Conservation (phyloP, 2,113 vertebrate genomes). For the Silurus meridionalis region DNA sequence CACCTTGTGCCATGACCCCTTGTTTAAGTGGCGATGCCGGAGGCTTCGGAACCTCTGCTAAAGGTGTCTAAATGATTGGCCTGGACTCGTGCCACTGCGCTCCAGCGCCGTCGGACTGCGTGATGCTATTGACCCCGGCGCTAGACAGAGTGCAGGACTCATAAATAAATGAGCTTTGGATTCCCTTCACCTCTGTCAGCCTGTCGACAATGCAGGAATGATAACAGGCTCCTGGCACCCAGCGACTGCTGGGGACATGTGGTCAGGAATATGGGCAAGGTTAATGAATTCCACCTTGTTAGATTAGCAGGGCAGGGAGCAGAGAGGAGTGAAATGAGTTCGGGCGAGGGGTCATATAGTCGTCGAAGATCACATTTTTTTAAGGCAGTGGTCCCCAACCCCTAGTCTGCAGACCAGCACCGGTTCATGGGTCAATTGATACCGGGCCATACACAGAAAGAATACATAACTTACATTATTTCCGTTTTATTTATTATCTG, state of each 20-base stretch:
- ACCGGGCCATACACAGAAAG: too few species aligned
- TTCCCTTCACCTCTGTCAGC: slow-evolving; percentile 15
- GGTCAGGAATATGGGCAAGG: slow-evolving; percentile 42
- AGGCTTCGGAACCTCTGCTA: slow-evolving; percentile 30
- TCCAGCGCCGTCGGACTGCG: slow-evolving; percentile 29
- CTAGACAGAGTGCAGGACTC: slow-evolving; percentile 43
- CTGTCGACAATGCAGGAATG: slow-evolving; percentile 40
- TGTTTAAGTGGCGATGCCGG: slow-evolving; percentile 15
- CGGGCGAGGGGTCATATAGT: neutral
- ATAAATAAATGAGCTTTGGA: slow-evolving; percentile 50
- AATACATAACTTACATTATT: too few species aligned
- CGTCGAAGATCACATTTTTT: slow-evolving; percentile 6
- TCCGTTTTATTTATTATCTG: too few species aligned
- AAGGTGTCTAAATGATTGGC: slow-evolving; percentile 35
- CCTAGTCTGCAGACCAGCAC: too few species aligned
- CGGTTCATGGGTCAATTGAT: too few species aligned
- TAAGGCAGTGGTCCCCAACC: too few species aligned
- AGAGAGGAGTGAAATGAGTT: neutral
- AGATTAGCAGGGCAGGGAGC: slow-evolving; percentile 38
- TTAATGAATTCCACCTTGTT: slow-evolving; percentile 55
- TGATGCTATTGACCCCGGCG: slow-evolving; percentile 41
- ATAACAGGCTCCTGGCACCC: slow-evolving; percentile 45
- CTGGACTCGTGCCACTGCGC: slow-evolving; percentile 19
- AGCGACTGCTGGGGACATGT: slow-evolving; percentile 40
- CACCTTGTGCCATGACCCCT: slow-evolving; percentile 28